These are phyloP conservation scores for Augiades crinisus DNA, from an alignment of 2,888 invertebrate genomes.

Conservation along the genomic window DNA sequence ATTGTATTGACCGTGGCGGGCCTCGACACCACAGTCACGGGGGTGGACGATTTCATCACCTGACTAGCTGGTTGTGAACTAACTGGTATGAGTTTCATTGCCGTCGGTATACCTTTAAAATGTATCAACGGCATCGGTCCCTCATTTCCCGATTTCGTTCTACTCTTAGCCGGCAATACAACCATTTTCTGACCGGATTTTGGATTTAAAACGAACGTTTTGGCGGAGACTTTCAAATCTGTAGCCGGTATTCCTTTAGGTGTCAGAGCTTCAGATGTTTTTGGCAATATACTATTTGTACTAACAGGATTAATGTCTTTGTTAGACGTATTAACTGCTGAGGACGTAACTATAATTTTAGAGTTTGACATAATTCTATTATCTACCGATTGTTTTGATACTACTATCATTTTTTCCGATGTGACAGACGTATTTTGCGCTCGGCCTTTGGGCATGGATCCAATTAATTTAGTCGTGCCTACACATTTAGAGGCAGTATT, in stretches of 20 bases:
- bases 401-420: conserved; percentile 72
- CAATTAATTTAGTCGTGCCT: conserved; percentile 69
- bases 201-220: conserved; percentile 72
- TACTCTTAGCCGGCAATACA: conserved; percentile 68
- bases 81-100: conserved; percentile 73
- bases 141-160: conserved; percentile 60
- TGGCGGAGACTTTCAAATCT: conserved; percentile 74
- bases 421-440: conserved; percentile 40
- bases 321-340: conserved; percentile 48
- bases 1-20: conserved; percentile 50
- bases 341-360: conserved; percentile 64
- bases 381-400: conserved; percentile 63
- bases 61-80: conserved; percentile 59
- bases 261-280: conserved; percentile 59
- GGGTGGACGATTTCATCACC: conserved; percentile 46
- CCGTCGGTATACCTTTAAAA: conserved; percentile 69
- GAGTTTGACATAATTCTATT: conserved; percentile 53
- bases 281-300: conserved; percentile 53
- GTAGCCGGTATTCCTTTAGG: conserved; percentile 74
- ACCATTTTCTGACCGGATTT: conserved; percentile 78
- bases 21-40: conserved; percentile 60
- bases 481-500: conserved; percentile 61
- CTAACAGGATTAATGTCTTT: conserved; percentile 49
- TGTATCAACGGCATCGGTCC: conserved; percentile 68
- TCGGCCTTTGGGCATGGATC: conserved; percentile 58